Base-by-base conservation (phyloP, 2,113 vertebrate genomes). In the Trachemys scripta region DNA sequence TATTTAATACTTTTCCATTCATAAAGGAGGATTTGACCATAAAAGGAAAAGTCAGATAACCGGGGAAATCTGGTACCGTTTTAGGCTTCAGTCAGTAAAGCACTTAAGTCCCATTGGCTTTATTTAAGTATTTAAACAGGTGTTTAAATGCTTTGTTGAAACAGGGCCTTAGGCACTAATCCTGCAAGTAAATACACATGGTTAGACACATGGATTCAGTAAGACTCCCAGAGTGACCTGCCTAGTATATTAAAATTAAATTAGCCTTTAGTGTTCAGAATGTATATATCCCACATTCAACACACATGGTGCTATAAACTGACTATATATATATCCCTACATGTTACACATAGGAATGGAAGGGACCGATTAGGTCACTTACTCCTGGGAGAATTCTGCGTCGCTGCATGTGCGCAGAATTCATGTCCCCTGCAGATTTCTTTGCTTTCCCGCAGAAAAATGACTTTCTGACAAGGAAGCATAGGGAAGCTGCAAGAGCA, bases 101-200 rank as follows among this genome's bases (percentile, higher is more conserved):
- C 75, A 42, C 9, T 38, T 25, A 65, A 25, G 22, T 9, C 29
- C 78, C 8, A 59, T 7, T 79, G 35, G 62, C 5, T 31, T 38
- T 35, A 25, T 31, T 38, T 35, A 25, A 65, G 49, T 31, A 9
- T 42, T 65, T 19, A 65, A 27, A 65, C 31, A 17, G 62, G 29
- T 3, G 25, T n/a, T 94, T 75, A 93, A 1, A 47, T 2, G 10
- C 8, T 91, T 95, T 82, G 11, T 13, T 69, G 6, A 47, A 87
- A 81, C 86, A 85, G 9, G 20, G 31, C 38, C 54, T 14, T 80
- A 38, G 76, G 35, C 57, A 79, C 35, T 42, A 47, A 53, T 4
- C 79, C 65, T 0, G 0, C 3, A 79, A 90, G 93, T 14, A 1
- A 2, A 89, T 19, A 59, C 82, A 86, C 47, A 85, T 0, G 29